Base-by-base conservation (phyloP, 2,113 vertebrate genomes). In the Xyrauchen texanus region DNA sequence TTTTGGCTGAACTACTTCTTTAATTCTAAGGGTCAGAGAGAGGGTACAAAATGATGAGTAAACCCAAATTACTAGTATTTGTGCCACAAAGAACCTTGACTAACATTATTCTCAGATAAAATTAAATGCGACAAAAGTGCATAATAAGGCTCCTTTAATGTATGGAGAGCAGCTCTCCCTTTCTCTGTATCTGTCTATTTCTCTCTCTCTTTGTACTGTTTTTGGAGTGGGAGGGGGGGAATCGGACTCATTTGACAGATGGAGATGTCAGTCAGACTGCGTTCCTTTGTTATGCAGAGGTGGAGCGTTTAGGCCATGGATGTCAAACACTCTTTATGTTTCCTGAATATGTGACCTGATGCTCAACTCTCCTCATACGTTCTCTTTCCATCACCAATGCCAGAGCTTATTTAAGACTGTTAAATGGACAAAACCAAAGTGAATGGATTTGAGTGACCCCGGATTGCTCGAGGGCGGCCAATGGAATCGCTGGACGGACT, bases 311-410 rank as follows among this genome's bases (percentile, higher is more conserved):
- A 44, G 71, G 58, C 58, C 57, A 74, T 16, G 15, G 71, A 62
- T 74, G 71, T 74, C 71, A 74, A 74, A 74, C 58, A 21, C 71
- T 49, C 58, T 74, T 63, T 74, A 34, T 62, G 49, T 74, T 49
- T 8, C 46, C 57, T 63, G 15, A 74, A n/a, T 74, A 63, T 51
- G 71, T 51, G 71, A 74, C 71, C 71, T 47, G 6, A 42, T n/a
- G 46, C 71, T 63, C 71, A 74, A 51, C 46, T 51, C 58, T 63
- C 5, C 42, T 11, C 13, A 53, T 0, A 0, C 5, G 5, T 44
- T 70, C 44, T 13, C 12, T 57, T 8, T 45, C 16, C 34, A 34
- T 42, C 15, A 34, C 0, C 55, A 15, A n/a, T 0, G 6, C 42
- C 4, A 34, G 21, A 3, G 16, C 34, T 62, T 74, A 49, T 74